Evolutionary conservation across 2,888 invertebrate species (phyloP), one percentile per base, ranked within the genome.

Genomic region (Lingula anatina): DNA sequence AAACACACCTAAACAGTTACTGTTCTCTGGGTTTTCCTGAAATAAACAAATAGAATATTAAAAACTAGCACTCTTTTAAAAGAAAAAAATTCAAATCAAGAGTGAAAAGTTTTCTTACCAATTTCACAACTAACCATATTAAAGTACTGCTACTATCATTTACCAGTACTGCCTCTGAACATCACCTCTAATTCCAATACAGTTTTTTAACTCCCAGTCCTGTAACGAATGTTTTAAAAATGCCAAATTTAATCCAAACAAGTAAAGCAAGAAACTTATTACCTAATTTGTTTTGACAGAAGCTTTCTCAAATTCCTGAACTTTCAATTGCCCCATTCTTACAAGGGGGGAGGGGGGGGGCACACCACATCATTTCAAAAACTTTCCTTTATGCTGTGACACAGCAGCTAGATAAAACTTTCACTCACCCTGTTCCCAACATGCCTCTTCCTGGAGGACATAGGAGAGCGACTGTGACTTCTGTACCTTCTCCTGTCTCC

Each of bases 1-100:
- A 77, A 97, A 97, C 12, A 97, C 88, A 20, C 97, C 97, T 44
- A 97, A 82, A 73, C 95, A 96, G 47, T 90, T 83, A 42, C 87
- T 88, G 2, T 90, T 88, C 55, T 87, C 85, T 0, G 95, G 95
- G 72, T 90, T 87, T 66, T 92, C 90, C 83, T 84, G 78, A 59
- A 59, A 56, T 5, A 40, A 18, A 41, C 46, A 44, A 46, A 44
- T 47, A 27, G 27, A 45, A 18, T 20, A 24, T 47, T 18, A 9
- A 48, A 26, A 2, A 36, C 26, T n/a, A 5, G n/a, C 21, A 21
- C 18, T 28, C 28, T 18, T 0, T 12, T 24, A n/a, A 2, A 44
- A 35, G 18, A 15, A 23, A 20, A 1, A 45, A 36, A 15, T 18
- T 39, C 21, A 9, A 39, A 12, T 15, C 21, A 31, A 12, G 9